Percentiles rank a stretch among this genome's conserved stretches.
Conservation (phyloP, 1,140 invertebrate genomes). For the Olivierus martensii region DNA sequence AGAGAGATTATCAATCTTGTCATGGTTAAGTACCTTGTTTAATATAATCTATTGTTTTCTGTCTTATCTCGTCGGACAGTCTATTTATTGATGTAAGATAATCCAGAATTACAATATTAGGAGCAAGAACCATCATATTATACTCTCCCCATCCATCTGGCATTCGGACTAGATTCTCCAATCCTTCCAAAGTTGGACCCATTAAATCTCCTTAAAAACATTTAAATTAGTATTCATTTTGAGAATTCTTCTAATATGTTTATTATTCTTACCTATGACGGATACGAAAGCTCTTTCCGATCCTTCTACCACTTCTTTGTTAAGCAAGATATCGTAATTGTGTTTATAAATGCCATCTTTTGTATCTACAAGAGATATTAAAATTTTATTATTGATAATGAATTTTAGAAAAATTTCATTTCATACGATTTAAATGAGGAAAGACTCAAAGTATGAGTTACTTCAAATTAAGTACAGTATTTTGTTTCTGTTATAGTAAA, state of each 20-base stretch:
- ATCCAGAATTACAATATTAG: slow-evolving; percentile 53
- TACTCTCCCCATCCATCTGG: slow-evolving; percentile 62
- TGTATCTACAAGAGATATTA: neutral
- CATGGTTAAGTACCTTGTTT: slow-evolving; percentile 30
- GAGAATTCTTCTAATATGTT: no score
- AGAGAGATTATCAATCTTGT: neutral
- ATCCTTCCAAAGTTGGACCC: slow-evolving; percentile 29
- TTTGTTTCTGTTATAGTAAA: no score
- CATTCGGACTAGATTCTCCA: slow-evolving; percentile 24
- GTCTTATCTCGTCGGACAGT: slow-evolving; percentile 32
- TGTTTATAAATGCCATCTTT: slow-evolving; percentile 2
- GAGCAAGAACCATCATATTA: slow-evolving; percentile 60
- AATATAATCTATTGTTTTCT: slow-evolving; percentile 46
- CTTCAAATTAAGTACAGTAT: no score
- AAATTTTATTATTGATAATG: no score
- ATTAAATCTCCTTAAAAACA: slow-evolving; percentile 36
- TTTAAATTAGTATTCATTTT: neutral
- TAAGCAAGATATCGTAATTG: slow-evolving; percentile 5
- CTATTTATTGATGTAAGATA: slow-evolving; percentile 41
- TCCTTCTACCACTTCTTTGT: slow-evolving; percentile 31
- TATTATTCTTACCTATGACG: slow-evolving; percentile 42
- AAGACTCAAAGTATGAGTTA: no score
- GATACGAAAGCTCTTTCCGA: slow-evolving; percentile 42
- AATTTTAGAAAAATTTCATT: no score
- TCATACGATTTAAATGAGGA: no score